Percentiles rank a stretch among this genome's conserved stretches.
Evolutionary conservation across 2,113 vertebrate genomes (phyloP).

Genomic region (Halcyon malimbica): DNA sequence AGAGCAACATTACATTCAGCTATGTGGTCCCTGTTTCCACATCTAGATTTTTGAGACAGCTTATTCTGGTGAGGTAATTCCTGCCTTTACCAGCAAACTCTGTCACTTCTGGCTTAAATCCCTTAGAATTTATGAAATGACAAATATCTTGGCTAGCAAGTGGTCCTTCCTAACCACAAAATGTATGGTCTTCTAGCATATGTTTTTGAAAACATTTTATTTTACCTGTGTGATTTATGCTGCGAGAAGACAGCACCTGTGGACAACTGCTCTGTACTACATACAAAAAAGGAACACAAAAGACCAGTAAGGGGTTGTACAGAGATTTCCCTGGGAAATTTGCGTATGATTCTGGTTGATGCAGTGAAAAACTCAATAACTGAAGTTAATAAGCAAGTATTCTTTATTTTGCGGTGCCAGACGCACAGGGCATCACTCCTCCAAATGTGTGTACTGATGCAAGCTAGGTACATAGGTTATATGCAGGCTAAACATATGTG

Average conservation of each 20-base stretch:
- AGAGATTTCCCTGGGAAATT: not conserved
- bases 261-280: not conserved
- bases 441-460: too few species aligned
- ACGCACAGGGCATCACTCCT: too few species aligned
- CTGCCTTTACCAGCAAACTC: not conserved
- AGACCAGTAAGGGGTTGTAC: fast-evolving
- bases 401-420: too few species aligned
- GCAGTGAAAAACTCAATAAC: too few species aligned
- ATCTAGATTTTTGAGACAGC: not conserved
- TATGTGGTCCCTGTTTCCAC: not conserved
- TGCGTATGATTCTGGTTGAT: not conserved
- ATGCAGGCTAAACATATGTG: too few species aligned
- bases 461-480: too few species aligned
- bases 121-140: not conserved
- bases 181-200: fast-evolving
- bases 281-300: not conserved
- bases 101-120: not conserved
- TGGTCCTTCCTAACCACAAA: not conserved
- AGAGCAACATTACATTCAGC: not conserved
- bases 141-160: not conserved
- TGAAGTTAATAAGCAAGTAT: too few species aligned
- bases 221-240: not conserved
- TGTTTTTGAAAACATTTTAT: not conserved
- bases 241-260: not conserved
- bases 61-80: not conserved